These are phyloP conservation scores for Drusus annulatus DNA, from an alignment of 1,140 invertebrate species.

Conservation along the genomic window DNA sequence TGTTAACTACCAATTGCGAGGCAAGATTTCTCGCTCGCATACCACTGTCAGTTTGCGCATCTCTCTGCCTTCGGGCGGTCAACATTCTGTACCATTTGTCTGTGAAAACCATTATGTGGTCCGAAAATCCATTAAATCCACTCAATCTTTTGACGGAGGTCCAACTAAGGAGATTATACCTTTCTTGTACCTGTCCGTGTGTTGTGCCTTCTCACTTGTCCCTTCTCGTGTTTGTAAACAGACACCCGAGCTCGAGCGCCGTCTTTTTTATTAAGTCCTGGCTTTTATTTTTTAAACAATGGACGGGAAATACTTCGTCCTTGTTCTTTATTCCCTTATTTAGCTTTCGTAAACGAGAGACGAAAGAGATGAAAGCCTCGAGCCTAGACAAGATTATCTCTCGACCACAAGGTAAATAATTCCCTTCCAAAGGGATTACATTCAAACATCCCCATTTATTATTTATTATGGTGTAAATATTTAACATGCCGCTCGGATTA, in stretches of 20 bases:
- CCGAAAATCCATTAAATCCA: conserved; percentile 8
- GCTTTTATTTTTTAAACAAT: conserved; percentile 6
- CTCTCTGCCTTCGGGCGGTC: neutral
- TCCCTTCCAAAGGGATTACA: neutral
- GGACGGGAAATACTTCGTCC: neutral
- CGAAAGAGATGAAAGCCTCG: neutral
- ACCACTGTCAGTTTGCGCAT: too few species aligned
- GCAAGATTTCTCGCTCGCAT: too few species aligned
- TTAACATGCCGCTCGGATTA: too few species aligned
- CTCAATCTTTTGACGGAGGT: conserved; percentile 3
- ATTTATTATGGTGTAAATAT: too few species aligned
- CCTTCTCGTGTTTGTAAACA: conserved; percentile 1
- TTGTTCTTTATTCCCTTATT: neutral
- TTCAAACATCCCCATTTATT: too few species aligned
- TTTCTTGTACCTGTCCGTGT: neutral
- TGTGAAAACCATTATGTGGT: neutral
- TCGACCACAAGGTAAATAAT: neutral
- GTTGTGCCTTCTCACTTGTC: too few species aligned
- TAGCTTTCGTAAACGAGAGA: neutral
- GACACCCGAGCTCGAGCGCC: neutral
- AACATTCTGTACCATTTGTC: neutral
- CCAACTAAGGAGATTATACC: neutral
- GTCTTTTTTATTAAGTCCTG: neutral
- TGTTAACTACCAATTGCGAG: too few species aligned
- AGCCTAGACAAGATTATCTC: conserved; percentile 3